Conservation (phyloP, 2,888 invertebrate genomes). For the Drosophila affinis region DNA sequence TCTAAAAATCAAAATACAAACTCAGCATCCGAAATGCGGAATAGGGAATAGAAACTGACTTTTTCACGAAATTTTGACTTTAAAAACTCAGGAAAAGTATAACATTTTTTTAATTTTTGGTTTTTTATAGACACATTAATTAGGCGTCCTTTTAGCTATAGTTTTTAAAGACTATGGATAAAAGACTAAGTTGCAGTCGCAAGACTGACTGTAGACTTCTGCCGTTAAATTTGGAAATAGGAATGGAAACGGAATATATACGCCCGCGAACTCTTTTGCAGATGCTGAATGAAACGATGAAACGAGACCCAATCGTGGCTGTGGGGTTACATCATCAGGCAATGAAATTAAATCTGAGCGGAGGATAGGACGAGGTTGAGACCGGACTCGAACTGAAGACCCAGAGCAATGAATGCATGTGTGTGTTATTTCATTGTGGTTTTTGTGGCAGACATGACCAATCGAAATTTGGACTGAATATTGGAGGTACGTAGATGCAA, state of each 20-base stretch:
- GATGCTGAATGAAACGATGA: conserved; percentile 27
- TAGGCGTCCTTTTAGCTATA: no score
- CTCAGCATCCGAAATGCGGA: neutral
- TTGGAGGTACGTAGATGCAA: neutral
- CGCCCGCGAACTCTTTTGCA: conserved; percentile 5
- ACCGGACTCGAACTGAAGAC: neutral
- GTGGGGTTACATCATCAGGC: conserved; percentile 45
- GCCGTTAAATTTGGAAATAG: conserved; percentile 2
- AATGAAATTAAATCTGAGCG: neutral
- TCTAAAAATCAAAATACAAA: conserved; percentile 27
- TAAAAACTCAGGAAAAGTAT: no score
- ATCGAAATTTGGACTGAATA: conserved; percentile 7
- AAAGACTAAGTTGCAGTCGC: no score
- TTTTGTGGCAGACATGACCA: conserved; percentile 10
- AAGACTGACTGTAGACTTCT: no score
- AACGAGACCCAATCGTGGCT: conserved; percentile 23
- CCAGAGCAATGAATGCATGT: neutral
- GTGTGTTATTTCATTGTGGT: neutral
- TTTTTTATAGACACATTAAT: no score
- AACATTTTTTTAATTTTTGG: no score
- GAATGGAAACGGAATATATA: conserved; percentile 27
- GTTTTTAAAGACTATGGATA: no score
- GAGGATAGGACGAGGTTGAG: neutral
- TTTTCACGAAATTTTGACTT: no score
- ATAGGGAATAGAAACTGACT: conserved; percentile 26